Conservation (phyloP, 2,888 invertebrate species). For the Clivina fossor region DNA sequence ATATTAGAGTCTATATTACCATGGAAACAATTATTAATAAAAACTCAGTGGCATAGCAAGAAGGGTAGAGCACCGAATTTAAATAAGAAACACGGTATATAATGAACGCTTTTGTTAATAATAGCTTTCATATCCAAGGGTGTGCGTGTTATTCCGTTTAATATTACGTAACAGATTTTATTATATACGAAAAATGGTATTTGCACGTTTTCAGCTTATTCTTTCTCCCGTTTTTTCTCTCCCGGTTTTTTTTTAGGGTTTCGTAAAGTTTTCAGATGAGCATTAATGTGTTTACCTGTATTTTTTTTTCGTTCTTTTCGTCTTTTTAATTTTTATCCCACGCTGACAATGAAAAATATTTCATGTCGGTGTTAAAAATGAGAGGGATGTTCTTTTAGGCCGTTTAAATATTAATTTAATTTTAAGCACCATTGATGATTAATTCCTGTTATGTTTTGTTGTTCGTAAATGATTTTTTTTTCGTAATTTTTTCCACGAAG, state of each 20-base stretch:
- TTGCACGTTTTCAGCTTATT: not conserved
- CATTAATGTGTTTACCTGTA: not conserved
- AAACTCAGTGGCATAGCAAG: too few relatives aligned
- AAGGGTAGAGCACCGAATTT: too few relatives aligned
- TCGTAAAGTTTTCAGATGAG: not conserved
- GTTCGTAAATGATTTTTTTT: too few relatives aligned
- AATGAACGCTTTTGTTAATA: too few relatives aligned
- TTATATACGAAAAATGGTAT: not conserved
- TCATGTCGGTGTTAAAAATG: not conserved
- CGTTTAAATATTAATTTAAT: not conserved
- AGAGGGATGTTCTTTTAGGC: not conserved
- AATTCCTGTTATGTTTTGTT: not conserved
- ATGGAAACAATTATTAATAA: too few relatives aligned
- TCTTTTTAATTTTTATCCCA: not conserved
- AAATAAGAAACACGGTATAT: too few relatives aligned
- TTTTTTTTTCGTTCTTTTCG: not conserved
- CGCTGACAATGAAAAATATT: not conserved
- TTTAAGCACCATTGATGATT: not conserved
- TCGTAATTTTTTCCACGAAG: too few relatives aligned
- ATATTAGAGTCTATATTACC: too few relatives aligned
- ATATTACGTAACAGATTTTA: not conserved
- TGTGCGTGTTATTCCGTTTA: not conserved
- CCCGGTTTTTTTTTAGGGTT: not conserved
- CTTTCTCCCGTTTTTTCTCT: not conserved
- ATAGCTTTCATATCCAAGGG: too few relatives aligned